phyloP scores from a whole-genome alignment of 2,113 vertebrate genomes.

The Psammodynastes pulverulentus region DNA sequence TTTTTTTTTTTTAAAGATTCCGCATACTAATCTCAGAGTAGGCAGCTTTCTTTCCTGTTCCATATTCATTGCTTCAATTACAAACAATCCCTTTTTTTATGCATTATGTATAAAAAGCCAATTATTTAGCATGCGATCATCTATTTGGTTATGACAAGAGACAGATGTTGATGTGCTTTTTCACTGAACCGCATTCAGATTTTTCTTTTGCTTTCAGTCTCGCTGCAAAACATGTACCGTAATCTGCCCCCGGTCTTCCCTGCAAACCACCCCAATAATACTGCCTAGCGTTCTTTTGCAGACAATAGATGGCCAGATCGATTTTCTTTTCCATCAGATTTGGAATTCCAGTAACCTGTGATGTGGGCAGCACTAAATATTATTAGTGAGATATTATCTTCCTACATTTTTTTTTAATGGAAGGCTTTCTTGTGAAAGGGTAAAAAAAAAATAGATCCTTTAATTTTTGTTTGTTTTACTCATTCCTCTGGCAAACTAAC shows the following conservation, averaged over 20 bases:
- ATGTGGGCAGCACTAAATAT: constrained; percentile 32
- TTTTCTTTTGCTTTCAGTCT: constrained; percentile 34
- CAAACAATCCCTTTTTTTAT: constrained; percentile 38
- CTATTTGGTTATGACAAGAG: constrained; percentile 47
- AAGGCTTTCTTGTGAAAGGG: constrained; percentile 15
- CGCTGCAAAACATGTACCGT: constrained; percentile 18
- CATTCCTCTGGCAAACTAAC: constrained; percentile 13
- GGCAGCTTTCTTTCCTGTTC: constrained; percentile 11
- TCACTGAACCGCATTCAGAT: constrained; percentile 45
- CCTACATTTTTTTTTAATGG: constrained; percentile 6
- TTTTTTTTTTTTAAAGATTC: constrained; percentile 23
- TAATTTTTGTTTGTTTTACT: constrained; percentile 23
- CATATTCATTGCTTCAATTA: constrained; percentile 37
- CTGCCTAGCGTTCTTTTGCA: neutral
- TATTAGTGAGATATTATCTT: constrained; percentile 16
- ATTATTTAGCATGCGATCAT: constrained; percentile 58
- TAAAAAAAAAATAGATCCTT: constrained; percentile 62
- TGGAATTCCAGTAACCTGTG: constrained; percentile 62
- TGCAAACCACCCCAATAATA: neutral
- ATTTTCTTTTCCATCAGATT: constrained; percentile 10
- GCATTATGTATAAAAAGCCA: constrained; percentile 51
- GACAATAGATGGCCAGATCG: neutral
- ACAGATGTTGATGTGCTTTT: constrained; percentile 65
- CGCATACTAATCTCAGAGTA: constrained; percentile 36
- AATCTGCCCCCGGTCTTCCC: neutral